These are phyloP conservation scores for Glossophaga mutica DNA, from an alignment of 2,797 vertebrate species.

Conservation along the genomic window DNA sequence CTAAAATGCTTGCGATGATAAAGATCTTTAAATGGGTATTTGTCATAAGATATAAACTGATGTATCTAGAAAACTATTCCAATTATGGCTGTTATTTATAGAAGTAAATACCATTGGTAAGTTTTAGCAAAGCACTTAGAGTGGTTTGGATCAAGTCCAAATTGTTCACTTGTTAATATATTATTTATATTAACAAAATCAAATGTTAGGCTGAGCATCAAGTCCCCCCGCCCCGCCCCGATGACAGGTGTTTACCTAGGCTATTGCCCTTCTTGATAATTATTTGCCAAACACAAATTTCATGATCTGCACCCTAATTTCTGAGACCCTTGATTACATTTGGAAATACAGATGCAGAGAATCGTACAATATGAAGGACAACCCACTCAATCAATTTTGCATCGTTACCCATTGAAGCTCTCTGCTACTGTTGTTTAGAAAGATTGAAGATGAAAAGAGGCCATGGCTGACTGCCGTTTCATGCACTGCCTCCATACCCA, in stretches of 20 bases:
- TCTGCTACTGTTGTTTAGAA: slow-evolving; percentile 4
- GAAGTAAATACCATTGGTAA: slow-evolving; percentile 81
- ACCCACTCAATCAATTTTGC: slow-evolving; percentile 7
- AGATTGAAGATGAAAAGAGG: slow-evolving; percentile 15
- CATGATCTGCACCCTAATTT: neutral
- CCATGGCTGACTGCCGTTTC: neutral
- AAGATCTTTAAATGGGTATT: slow-evolving; percentile 52
- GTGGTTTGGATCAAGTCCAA: slow-evolving; percentile 82
- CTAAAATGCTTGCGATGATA: slow-evolving; percentile 46
- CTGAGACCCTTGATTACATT: neutral
- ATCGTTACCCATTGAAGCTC: neutral
- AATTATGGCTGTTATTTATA: slow-evolving; percentile 77
- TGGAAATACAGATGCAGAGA: neutral
- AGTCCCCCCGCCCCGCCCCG: neutral
- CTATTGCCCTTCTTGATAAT: slow-evolving; percentile 48
- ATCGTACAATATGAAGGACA: neutral
- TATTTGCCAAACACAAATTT: slow-evolving; percentile 64
- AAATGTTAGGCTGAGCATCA: slow-evolving; percentile 78
- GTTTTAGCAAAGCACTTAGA: slow-evolving; percentile 81
- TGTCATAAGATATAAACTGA: slow-evolving; percentile 54
- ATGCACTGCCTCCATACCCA: neutral
- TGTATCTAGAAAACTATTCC: slow-evolving; percentile 67
- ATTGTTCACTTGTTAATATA: slow-evolving; percentile 82
- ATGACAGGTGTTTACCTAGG: slow-evolving; percentile 45
- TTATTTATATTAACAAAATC: slow-evolving; percentile 86